Percentiles rank a stretch among this genome's conserved stretches.
These are phyloP conservation scores for Netelia fuscicornis DNA, from an alignment of 2,888 invertebrate species.

Conservation along the genomic window DNA sequence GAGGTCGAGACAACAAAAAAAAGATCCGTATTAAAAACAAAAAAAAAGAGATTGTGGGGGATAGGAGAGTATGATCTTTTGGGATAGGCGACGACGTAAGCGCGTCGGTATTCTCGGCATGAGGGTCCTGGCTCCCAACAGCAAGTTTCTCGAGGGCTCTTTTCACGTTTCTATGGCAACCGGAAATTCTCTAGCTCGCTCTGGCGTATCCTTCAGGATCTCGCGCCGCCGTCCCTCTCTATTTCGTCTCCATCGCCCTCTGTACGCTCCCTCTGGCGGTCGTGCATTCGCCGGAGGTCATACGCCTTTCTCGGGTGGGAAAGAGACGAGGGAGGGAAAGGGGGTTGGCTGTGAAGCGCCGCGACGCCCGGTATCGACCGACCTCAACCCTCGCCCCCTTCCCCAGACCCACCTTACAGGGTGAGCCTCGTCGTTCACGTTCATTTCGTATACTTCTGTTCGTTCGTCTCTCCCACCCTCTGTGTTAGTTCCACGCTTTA, in stretches of 20 bases:
- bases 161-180: slow-evolving; percentile 80
- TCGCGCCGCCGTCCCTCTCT: slow-evolving; percentile 55
- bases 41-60: slow-evolving; percentile 60
- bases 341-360: slow-evolving; percentile 50
- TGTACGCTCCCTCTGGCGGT: slow-evolving; percentile 47
- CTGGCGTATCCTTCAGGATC: slow-evolving; percentile 59
- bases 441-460: slow-evolving; percentile 39
- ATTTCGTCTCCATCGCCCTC: slow-evolving; percentile 51
- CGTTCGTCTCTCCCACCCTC: slow-evolving; percentile 55
- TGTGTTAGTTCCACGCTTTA: slow-evolving; percentile 34
- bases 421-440: slow-evolving; percentile 48
- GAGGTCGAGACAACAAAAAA: not conserved
- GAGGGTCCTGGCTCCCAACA: slow-evolving; percentile 75
- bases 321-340: slow-evolving; percentile 7
- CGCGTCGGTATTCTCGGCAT: slow-evolving; percentile 66
- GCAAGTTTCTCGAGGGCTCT: slow-evolving; percentile 72
- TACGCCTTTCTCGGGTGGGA: slow-evolving; percentile 67
- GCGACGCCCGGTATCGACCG: slow-evolving; percentile 73
- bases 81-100: slow-evolving; percentile 63
- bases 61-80: slow-evolving; percentile 57
- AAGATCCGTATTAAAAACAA: not conserved
- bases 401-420: slow-evolving; percentile 16
- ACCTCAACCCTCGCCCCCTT: slow-evolving; percentile 66
- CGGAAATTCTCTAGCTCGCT: slow-evolving; percentile 66
- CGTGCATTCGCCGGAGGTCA: slow-evolving; percentile 69